A percentile compares a stretch with the other conserved stretches of the same genome.
phyloP scores from a whole-genome alignment of 2,113 vertebrate species.

The Scortum barcoo region DNA sequence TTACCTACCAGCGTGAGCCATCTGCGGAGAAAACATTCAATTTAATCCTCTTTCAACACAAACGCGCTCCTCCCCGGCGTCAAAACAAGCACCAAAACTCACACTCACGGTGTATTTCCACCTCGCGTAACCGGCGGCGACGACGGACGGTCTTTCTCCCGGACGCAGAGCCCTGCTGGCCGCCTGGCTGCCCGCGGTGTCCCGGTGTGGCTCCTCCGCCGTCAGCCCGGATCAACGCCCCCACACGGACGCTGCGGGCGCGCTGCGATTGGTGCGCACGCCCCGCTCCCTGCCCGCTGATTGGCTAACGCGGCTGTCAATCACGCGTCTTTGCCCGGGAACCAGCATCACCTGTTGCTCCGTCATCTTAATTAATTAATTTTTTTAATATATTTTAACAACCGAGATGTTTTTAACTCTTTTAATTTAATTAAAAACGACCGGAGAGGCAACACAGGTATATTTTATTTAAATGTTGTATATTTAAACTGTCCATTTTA shows the following conservation, averaged over 20 bases:
- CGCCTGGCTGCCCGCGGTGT: constrained; percentile 23
- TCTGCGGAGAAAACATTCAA: background rate
- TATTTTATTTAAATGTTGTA: background rate
- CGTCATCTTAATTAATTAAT: constrained; percentile 28
- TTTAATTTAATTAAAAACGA: background rate
- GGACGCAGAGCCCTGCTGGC: background rate
- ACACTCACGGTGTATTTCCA: constrained; percentile 21
- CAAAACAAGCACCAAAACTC: background rate
- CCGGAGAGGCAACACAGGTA: background rate
- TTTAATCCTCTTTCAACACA: background rate
- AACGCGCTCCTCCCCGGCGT: background rate
- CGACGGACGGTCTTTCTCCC: constrained; percentile 1
- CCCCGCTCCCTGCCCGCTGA: background rate
- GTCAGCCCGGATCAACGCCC: constrained; percentile 55
- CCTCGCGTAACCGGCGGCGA: background rate
- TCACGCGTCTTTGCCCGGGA: constrained; percentile 50
- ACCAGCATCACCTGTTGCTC: constrained; percentile 78
- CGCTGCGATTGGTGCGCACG: constrained; percentile 33
- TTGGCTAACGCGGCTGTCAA: constrained; percentile 53
- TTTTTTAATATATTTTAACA: no score
- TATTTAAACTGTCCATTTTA: background rate
- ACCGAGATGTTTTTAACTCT: background rate
- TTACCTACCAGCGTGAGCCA: constrained; percentile 56
- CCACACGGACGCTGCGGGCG: constrained; percentile 43
- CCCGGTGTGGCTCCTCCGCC: constrained; percentile 38